Percentiles rank a stretch among this genome's conserved stretches.
These are phyloP conservation scores for Muricea muricata DNA, from an alignment of 92 coral and sea anemone species.

Conservation along the genomic window DNA sequence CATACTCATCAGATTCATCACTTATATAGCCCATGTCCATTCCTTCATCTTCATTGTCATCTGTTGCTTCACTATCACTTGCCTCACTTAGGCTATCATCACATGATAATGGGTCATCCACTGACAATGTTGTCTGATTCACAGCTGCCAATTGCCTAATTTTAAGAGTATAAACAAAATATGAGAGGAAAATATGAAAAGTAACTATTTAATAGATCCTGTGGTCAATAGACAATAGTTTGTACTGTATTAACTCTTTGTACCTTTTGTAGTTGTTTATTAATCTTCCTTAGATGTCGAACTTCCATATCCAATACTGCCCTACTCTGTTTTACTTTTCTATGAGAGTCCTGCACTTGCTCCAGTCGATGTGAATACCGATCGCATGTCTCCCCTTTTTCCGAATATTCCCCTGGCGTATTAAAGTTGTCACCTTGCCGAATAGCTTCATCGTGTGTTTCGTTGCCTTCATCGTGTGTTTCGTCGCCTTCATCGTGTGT, in stretches of 20 bases:
- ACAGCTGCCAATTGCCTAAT: neutral
- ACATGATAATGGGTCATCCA: neutral
- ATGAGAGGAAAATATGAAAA: neutral
- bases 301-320: conserved; percentile 10
- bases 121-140: neutral
- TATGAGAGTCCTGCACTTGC: too few species aligned
- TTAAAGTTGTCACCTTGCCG: too few species aligned
- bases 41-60: neutral
- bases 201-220: neutral
- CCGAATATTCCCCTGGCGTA: too few species aligned
- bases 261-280: conserved; percentile 16
- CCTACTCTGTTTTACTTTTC: neutral
- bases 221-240: neutral
- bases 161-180: too few species aligned
- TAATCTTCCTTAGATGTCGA: conserved; percentile 16
- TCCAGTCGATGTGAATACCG: too few species aligned
- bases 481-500: too few species aligned
- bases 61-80: neutral
- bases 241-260: neutral
- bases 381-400: too few species aligned
- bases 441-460: too few species aligned
- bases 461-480: too few species aligned
- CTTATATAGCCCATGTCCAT: neutral
- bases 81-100: too few species aligned
- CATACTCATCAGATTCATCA: conserved; percentile 3